phyloP scores from a whole-genome alignment of 2,113 vertebrate species.

The Solea solea region DNA sequence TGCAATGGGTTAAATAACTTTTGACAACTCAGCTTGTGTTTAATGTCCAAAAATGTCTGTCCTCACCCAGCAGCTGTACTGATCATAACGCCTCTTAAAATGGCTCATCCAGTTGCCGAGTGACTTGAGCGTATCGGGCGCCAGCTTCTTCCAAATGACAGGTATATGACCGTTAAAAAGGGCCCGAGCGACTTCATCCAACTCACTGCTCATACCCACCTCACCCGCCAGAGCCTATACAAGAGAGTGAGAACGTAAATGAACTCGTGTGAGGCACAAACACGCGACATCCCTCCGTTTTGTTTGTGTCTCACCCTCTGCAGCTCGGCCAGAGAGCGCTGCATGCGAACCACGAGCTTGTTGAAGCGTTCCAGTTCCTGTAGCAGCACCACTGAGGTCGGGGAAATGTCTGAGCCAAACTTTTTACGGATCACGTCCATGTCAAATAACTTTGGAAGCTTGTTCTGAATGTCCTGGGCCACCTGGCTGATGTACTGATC shows the following conservation, averaged over 20 bases:
- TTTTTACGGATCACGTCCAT: conserved; percentile 85
- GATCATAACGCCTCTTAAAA: conserved; percentile 86
- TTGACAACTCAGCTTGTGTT: too few species aligned
- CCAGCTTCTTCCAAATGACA: conserved; percentile 89
- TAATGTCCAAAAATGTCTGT: conserved; percentile 37
- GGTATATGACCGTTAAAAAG: conserved; percentile 93
- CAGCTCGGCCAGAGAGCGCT: conserved; percentile 86
- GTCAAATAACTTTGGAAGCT: conserved; percentile 87
- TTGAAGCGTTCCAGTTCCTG: conserved; percentile 96
- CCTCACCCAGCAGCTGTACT: conserved; percentile 92
- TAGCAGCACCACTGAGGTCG: conserved; percentile 90
- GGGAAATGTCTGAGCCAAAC: conserved; percentile 80
- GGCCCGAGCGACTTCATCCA: conserved; percentile 90
- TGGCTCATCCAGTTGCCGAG: conserved; percentile 94
- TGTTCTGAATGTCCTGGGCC: conserved; percentile 91
- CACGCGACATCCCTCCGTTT: neutral
- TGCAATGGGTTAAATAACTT: too few species aligned
- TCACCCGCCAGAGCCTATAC: conserved; percentile 94
- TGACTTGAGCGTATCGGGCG: conserved; percentile 92
- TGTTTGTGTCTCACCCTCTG: conserved; percentile 81
- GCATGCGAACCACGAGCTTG: conserved; percentile 86
- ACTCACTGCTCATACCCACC: conserved; percentile 94
- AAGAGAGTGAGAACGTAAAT: conserved; percentile 1
- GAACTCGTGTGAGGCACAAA: conserved; percentile 2
- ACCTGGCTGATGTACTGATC: conserved; percentile 91